Base-by-base conservation (phyloP, 2,113 vertebrate species). In the Petrocephalus microphthalmus region DNA sequence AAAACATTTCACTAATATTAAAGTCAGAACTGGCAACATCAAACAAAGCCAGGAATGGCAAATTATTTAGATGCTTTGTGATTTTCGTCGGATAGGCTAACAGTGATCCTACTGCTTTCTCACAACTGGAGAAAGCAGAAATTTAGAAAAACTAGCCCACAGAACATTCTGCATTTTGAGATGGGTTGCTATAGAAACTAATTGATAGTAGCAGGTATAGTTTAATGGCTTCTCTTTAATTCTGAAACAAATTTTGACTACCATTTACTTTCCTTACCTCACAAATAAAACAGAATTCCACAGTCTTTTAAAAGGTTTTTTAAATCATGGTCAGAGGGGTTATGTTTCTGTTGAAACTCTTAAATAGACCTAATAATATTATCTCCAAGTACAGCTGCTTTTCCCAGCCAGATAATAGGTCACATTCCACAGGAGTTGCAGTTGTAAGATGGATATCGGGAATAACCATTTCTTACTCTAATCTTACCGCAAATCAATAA, bases 131-230 rank as follows among this genome's bases (percentile, higher is more conserved):
- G 13, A 54, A 45, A 87, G 10, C 2, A 15, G 20, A 4, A 29
- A 82, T 37, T 33, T 47, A 82, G 37, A 42, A 25, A 88, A n/a
- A 84, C 84, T 3, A 84, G 25, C 6, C 8, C 5, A 8, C 37
- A 51, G 54, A 47, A 11, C 49, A 47, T 67, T 49, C 20, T 82
- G 87, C 25, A 57, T 88, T 47, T 42, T 11, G n/a, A 60, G 56
- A 33, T 1, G 10, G 33, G 87, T 84, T 88, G 74, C 67, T 88
- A 82, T 82, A 82, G 86, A 71, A 87, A 87, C 60, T 45, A 3
- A 15, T n/a, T n/a, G 33, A 47, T 81, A 78, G 87, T 88, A 67
- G 47, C 64, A 88, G 25, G 85, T 74, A 52, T 4, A 87, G 22
- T 7, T 87, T 67, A 45, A 51, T 87, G 54, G 15, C 13, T 67